Evolutionary conservation across 2,888 invertebrate genomes (phyloP), one percentile per base, ranked within the genome.

Genomic region (Platerodrilus igneus): DNA sequence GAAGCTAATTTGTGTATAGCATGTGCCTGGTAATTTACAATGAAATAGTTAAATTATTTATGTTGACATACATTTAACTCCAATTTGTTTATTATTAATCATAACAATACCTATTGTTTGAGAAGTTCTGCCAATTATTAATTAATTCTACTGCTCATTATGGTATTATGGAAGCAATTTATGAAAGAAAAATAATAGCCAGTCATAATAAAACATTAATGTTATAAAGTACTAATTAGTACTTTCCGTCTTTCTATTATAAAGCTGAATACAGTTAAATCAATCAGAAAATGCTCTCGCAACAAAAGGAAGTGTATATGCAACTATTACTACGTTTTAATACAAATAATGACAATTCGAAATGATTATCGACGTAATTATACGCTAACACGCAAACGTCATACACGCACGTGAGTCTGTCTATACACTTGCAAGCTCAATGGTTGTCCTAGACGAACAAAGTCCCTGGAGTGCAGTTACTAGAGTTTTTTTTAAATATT

Each of bases 331-430:
- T 56, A 55, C 53, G 56, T 57, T 62, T 60, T 60, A 62, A 60
- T 60, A 56, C 57, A 51, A 52, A 56, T 63, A 63, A 63, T 62
- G 61, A 62, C 62, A 61, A 62, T 63, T 57, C 53, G 57, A 52
- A 60, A 59, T 63, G 57, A 59, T 63, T 62, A 60, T 51, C 33
- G 52, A 48, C 55, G 53, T 63, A 63, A 63, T 63, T 63, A 61
- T 55, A 37, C 39, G 35, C 18, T 31, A 45, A 47, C 63, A 63
- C 59, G 63, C 63, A 51, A 61, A 40, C 40, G 35, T 21, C 45
- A 52, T 50, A 56, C 59, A 56, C 60, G 55, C 52, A 44, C 37
- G n/a, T n/a, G n/a, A n/a, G n/a, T n/a, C n/a, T n/a, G n/a, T n/a
- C n/a, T n/a, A n/a, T n/a, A n/a, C n/a, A n/a, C n/a, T n/a, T 22